These are phyloP conservation scores for Apteryx mantelli DNA, from an alignment of 2,113 vertebrate species.

Conservation along the genomic window DNA sequence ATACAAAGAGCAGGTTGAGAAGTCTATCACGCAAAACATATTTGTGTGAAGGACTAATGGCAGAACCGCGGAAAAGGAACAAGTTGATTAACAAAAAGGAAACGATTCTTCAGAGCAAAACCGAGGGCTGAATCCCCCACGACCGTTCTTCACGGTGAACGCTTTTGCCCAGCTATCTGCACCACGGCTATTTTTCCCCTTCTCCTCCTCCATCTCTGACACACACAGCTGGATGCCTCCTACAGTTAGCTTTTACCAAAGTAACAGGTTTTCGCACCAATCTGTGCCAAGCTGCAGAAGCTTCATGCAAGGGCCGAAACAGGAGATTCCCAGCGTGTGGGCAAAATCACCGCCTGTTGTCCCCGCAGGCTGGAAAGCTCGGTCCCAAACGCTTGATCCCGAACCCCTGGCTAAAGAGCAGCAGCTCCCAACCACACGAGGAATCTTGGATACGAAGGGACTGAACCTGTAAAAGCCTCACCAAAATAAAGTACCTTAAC, in stretches of 20 bases:
- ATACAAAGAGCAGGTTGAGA: neutral
- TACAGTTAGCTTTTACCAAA: neutral
- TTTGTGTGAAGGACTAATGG: neutral
- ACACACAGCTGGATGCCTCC: neutral
- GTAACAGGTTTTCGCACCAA: neutral
- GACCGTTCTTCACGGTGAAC: neutral
- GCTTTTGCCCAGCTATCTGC: neutral
- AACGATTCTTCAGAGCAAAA: neutral
- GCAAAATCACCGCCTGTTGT: neutral
- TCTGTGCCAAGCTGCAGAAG: neutral
- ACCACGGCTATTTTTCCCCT: neutral
- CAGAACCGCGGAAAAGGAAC: neutral
- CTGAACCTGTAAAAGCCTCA: neutral
- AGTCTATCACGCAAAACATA: neutral
- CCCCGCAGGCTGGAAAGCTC: neutral
- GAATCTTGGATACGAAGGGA: neutral
- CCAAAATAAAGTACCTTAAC: neutral
- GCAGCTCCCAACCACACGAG: neutral
- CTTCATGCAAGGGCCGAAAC: neutral
- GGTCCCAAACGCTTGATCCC: neutral
- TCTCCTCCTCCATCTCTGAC: neutral
- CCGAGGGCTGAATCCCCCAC: fast-evolving
- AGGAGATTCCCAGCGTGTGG: neutral
- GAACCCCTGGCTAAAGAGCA: neutral
- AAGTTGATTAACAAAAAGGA: neutral